Evolutionary conservation across 2,888 invertebrate species (phyloP), one percentile per base, ranked within the genome.

Genomic region (Liopterus haemorrhoidalis): DNA sequence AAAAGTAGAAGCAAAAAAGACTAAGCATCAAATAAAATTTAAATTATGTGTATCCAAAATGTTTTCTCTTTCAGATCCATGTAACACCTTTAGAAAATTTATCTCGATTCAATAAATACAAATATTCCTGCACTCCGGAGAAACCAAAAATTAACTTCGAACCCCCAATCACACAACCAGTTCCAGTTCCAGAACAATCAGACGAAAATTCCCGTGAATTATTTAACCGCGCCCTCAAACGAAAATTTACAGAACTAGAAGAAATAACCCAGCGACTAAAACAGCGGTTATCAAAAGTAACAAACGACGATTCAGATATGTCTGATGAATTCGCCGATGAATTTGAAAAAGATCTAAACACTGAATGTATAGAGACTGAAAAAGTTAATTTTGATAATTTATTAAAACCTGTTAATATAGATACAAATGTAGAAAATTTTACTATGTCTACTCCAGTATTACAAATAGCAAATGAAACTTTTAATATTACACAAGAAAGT

Each of bases 181-280:
- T 21, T 22, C 18, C 20, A 21, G 22, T 25, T 4, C 21, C 20
- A 21, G 38, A 33, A 44, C 25, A 44, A 22, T 11, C 30, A 51
- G 30, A 40, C 15, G 59, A 58, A 41, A 59, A 58, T 44, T 58
- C 63, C 0, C 54, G 57, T 14, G 64, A 64, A 48, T 52, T 61
- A 41, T 57, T 75, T 12, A 70, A 69, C 21, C 65, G 71, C 48
- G 70, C 72, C 22, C 65, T 70, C 27, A 79, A 79, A 55, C 69
- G 78, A 46, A 80, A 80, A 64, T 73, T 78, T 49, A 72, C 70
- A 0, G 80, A 80, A 60, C 57, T 80, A 21, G 78, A 80, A 55
- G 75, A 76, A 61, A 80, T 80, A 33, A 79, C 78, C 1, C 72
- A 76, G 58, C 68, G 79, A 42, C 61, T 79, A 46, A 69, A 74